Base-by-base conservation (phyloP, 2,888 invertebrate genomes). In the Myathropa florea region DNA sequence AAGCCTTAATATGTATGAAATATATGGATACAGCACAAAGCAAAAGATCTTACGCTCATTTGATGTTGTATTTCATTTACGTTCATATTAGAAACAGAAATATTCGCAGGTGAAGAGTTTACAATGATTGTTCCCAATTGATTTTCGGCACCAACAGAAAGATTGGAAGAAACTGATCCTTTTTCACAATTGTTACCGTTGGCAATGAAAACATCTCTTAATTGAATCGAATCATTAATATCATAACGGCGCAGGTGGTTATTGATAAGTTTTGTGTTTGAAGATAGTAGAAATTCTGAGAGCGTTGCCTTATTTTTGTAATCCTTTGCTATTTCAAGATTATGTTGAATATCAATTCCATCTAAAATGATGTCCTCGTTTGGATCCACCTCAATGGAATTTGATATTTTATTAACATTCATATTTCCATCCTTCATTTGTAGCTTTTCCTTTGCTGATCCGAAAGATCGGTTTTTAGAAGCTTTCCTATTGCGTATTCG, bases 401-500 rank as follows among this genome's bases (percentile, higher is more conserved):
- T 33, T 30, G 46, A n/a, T 12, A 57, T 46, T 2, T 53, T 36
- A 28, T 70, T n/a, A 28, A 28, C 12, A 59, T 59, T 28, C 10
- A 12, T n/a, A 33, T 55, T 6, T 4, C 0, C 30, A 46, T 46
- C 63, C 24, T 59, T 81, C 6, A 24, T 23, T 33, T 77, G 59
- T n/a, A 59, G 68, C n/a, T 24, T 67, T 0, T 81, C 30, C 21
- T 57, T 72, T 1, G 33, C 9, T 12, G 57, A 57, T 0, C 9
- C 53, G 7, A 10, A 10, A 0, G 73, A 55, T 61, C 70, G 2
- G 30, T 36, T 79, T 72, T 84, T 88, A 0, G 80, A 71, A 4
- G 89, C 60, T 65, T 91, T 91, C 0, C 91, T 89, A 86, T 92
- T 92, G 3, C 93, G 90, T 30, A 93, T 90, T 10, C 93, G 90